Evolutionary conservation across 2,888 invertebrate species (phyloP), one percentile per base, ranked within the genome.

Genomic region (Lymantria dispar): DNA sequence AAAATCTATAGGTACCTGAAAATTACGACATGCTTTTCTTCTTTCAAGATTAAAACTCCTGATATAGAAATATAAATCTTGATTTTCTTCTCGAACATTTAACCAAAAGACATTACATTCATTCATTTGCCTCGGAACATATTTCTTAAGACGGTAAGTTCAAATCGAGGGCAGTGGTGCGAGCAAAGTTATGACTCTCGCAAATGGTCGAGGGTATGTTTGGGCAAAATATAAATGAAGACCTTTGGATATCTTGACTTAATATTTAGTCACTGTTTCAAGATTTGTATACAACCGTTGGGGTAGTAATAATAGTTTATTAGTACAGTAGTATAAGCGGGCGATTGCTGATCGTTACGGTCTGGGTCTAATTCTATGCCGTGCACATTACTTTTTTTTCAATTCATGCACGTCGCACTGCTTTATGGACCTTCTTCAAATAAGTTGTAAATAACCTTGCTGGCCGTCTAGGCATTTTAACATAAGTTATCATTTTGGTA

Each of bases 41-140:
- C 2, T 10, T 33, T 33, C 8, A 33, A 8, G 10, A 8, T 33
- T 33, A 33, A 33, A 33, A 10, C 33, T 33, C 22, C 22, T 22
- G 22, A 33, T 33, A 8, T 7, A 10, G 33, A 10, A 33, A 48
- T 59, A 51, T 22, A 22, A 54, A 57, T 64, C 51, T 39, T 43
- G 50, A 54, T 54, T 60, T 53, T 47, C 59, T 22, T 22, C 22
- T 22, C 22, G 5, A 22, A 22, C 22, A 50, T 64, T 67, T 60
- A 52, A 54, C 56, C 56, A 45, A 48, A 60, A 62, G 52, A 58
- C 48, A 61, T 60, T 63, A 63, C 60, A 69, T 49, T 52, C 9
- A 65, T 64, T 69, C 66, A 61, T 70, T 72, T 66, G 70, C 68
- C 62, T 66, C 58, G 42, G 58, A 50, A 58, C 57, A 59, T 65